phyloP scores from a whole-genome alignment of 2,113 vertebrate genomes.

The Proterorhinus semilunaris region DNA sequence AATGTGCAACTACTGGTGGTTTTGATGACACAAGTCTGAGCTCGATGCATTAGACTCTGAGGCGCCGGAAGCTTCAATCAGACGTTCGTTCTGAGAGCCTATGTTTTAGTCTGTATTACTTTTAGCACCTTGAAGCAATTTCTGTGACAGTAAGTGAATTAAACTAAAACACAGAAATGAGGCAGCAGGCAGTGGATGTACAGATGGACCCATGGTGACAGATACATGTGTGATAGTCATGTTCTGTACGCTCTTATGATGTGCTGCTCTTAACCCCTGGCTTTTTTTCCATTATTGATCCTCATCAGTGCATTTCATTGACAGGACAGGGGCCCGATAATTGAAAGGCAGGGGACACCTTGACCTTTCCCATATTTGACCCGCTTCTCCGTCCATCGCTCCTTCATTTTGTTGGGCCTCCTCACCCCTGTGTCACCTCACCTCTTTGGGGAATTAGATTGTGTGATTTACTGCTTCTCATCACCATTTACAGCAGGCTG shows the following conservation, averaged over 20 bases:
- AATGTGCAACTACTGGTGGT: too few relatives aligned
- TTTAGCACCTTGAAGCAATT: background rate
- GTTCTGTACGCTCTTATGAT: conserved; percentile 25
- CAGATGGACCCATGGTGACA: background rate
- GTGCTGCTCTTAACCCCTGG: conserved; percentile 12
- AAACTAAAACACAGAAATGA: background rate
- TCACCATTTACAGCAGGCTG: conserved; percentile 30
- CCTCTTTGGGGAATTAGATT: conserved; percentile 18
- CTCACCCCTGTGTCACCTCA: conserved; percentile 49
- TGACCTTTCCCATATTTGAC: conserved; percentile 72
- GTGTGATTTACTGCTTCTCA: conserved; percentile 52
- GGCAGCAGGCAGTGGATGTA: background rate
- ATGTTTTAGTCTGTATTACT: background rate
- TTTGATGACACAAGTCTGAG: too few relatives aligned
- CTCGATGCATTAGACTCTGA: background rate
- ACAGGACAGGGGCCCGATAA: conserved; percentile 50
- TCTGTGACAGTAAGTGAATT: background rate
- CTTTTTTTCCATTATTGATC: conserved; percentile 58
- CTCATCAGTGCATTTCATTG: conserved; percentile 39
- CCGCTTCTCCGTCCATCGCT: conserved; percentile 27
- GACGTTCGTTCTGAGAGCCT: too few relatives aligned
- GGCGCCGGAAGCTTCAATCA: background rate
- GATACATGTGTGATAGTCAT: conserved; percentile 11
- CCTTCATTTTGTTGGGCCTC: conserved; percentile 28
- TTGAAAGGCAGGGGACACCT: conserved; percentile 68